phyloP scores from a whole-genome alignment of 2,888 invertebrate species.

The Trissolcus brochymenae region DNA sequence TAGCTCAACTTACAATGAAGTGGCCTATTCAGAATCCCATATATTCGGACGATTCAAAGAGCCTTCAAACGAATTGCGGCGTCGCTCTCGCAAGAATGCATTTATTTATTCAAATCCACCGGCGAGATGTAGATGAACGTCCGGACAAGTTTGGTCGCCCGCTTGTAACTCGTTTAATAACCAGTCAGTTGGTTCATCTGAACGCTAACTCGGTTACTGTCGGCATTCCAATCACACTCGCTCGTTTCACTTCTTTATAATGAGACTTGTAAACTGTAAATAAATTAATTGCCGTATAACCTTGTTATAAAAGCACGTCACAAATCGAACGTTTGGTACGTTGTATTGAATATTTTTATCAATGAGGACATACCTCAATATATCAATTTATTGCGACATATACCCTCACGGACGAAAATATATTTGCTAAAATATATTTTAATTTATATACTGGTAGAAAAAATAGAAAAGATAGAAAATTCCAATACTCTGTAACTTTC shows the following conservation, averaged over 20 bases:
- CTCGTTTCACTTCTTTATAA: conserved; percentile 51
- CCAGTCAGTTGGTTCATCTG: conserved; percentile 40
- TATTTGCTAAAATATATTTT: too few relatives aligned
- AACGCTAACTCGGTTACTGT: conserved; percentile 47
- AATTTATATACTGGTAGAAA: too few relatives aligned
- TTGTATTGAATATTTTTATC: too few relatives aligned
- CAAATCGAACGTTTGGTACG: conserved; percentile 63
- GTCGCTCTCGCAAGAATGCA: conserved; percentile 7
- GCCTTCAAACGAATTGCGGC: neutral
- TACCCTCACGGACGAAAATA: too few relatives aligned
- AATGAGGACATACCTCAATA: too few relatives aligned
- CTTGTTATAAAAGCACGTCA: conserved; percentile 55
- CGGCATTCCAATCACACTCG: conserved; percentile 19
- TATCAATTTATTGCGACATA: too few relatives aligned
- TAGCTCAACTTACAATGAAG: too few relatives aligned
- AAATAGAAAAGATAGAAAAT: too few relatives aligned
- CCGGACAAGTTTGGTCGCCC: neutral
- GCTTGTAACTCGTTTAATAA: conserved; percentile 47
- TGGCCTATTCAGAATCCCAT: neutral
- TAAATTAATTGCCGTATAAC: conserved; percentile 66
- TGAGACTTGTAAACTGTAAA: conserved; percentile 66
- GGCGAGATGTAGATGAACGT: neutral
- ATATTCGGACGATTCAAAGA: conserved; percentile 1
- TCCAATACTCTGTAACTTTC: too few relatives aligned
- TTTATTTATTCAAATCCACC: conserved; percentile 25